Evolutionary conservation across 2,113 vertebrate genomes (phyloP), one percentile per base, ranked within the genome.

Genomic region (Narcine bancroftii): DNA sequence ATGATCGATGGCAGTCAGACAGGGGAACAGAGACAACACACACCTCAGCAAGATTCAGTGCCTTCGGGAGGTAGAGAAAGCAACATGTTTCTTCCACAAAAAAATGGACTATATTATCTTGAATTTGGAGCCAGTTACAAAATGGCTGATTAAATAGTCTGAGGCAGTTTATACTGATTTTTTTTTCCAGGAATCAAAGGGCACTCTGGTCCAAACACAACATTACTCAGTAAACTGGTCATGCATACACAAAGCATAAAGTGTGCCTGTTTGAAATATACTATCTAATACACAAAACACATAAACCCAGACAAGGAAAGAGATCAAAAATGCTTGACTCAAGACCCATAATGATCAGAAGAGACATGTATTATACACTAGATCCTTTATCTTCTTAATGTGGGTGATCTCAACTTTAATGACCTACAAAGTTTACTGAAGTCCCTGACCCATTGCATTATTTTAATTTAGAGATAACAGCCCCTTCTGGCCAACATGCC

Each of bases 201-300:
- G 60, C 60, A n/a, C 81, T 83, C 79, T 60, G 33, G 33, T 87
- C 50, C 81, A 87, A 87, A 36, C 50, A 87, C 56, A 87, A 87
- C 81, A 87, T 87, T 87, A 60, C 33, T 87, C n/a, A 53, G 81
- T 36, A 87, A 33, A 87, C 6, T 60, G 53, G 53, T 60, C 53
- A 36, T 60, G 50, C 81, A 39, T 60, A 60, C 81, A 87, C 13
- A 13, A 15, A 87, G 81, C 81, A 36, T 56, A 87, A 36, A 87
- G 33, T 36, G 50, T 63, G 3, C 53, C 33, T 87, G 36, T 60
- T 87, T 87, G 81, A n/a, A 63, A 87, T 19, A 60, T 21, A 2
- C 36, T 87, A 63, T 56, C 15, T 87, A 21, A 87, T 36, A n/a
- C 60, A 33, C n/a, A 60, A 87, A 87, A 63, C 56, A 36, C 81